Evolutionary conservation across 2,888 invertebrate species (phyloP).

Genomic region (Microdon myrmicae): DNA sequence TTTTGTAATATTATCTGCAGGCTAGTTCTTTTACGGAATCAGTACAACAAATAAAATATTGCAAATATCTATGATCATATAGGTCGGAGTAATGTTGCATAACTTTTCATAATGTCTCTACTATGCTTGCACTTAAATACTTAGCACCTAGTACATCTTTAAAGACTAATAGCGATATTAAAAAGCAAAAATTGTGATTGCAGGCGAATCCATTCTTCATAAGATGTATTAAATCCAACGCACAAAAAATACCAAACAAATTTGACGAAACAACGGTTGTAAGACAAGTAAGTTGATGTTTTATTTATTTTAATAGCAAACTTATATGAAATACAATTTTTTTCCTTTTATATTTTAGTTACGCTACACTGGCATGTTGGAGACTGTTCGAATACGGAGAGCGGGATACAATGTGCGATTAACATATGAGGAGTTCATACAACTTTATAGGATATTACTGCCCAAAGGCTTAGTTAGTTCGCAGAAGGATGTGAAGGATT

Average conservation of each 20-base stretch:
- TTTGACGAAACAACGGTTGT: slow-evolving; percentile 95
- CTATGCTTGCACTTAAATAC: no score
- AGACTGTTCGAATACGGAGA: slow-evolving; percentile 92
- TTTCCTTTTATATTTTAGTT: slow-evolving; percentile 69
- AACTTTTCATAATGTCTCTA: no score
- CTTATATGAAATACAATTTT: neutral
- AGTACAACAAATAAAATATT: no score
- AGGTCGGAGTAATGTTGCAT: no score
- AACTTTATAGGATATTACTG: slow-evolving; percentile 88
- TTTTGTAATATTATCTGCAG: no score
- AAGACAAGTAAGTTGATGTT: slow-evolving; percentile 67
- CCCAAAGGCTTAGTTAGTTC: slow-evolving; percentile 88
- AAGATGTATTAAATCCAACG: slow-evolving; percentile 95
- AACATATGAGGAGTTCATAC: slow-evolving; percentile 93
- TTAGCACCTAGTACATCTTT: no score
- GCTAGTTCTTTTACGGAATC: no score
- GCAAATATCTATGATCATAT: no score
- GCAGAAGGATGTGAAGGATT: slow-evolving; percentile 85
- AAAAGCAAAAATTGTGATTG: neutral
- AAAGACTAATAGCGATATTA: no score
- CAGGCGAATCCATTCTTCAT: slow-evolving; percentile 71
- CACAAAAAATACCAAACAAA: slow-evolving; percentile 89
- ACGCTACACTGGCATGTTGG: slow-evolving; percentile 96
- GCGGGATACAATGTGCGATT: slow-evolving; percentile 95
- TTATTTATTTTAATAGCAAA: neutral